phyloP scores from a whole-genome alignment of 1,140 invertebrate species.

The Pemphigus obesinymphae region DNA sequence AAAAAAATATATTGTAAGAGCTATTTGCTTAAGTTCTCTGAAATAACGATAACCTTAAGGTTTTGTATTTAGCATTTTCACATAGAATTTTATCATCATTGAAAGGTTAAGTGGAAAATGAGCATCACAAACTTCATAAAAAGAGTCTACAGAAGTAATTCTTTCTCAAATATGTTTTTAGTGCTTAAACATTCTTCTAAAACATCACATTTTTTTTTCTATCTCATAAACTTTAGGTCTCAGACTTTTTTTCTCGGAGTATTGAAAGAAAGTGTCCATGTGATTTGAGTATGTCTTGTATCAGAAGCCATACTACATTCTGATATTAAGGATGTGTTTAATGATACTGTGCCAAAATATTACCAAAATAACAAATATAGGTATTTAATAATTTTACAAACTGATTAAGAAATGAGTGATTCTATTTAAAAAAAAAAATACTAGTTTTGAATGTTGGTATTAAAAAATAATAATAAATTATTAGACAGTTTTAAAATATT shows the following conservation, averaged over 20 bases:
- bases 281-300: not conserved
- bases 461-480: too few species aligned
- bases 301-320: not conserved
- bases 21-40: not conserved
- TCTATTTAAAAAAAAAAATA: too few species aligned
- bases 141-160: not conserved
- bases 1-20: slow-evolving; percentile 3
- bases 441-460: too few species aligned
- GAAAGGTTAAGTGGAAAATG: not conserved
- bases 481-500: too few species aligned
- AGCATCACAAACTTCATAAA: not conserved
- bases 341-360: not conserved
- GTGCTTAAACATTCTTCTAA: not conserved
- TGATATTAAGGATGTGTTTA: not conserved
- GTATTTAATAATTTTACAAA: too few species aligned
- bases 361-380: too few species aligned
- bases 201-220: not conserved
- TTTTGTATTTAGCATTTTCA: not conserved
- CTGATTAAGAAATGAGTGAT: too few species aligned
- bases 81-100: not conserved
- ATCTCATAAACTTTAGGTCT: not conserved
- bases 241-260: not conserved
- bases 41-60: slow-evolving; percentile 4
- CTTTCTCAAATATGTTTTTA: not conserved
- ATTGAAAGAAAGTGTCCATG: not conserved